Conservation (phyloP, 1,140 invertebrate species). For the Procambarus virginalis region DNA sequence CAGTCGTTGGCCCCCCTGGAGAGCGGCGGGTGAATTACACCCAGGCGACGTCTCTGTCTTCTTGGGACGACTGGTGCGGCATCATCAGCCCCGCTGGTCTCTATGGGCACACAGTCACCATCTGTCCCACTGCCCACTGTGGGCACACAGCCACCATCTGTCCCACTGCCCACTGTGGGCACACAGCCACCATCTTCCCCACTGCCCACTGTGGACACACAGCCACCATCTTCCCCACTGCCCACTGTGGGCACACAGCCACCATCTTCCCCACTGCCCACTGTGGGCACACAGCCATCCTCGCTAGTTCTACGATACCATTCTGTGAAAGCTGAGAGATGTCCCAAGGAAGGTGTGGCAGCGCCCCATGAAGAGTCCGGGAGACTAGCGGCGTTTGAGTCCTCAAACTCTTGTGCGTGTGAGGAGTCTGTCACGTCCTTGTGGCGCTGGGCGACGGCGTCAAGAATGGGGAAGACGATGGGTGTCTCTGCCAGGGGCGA, state of each 20-base stretch:
- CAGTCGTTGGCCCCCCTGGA: neutral
- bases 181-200: neutral
- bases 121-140: neutral
- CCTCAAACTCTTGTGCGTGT: too few species aligned
- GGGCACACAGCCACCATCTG: neutral
- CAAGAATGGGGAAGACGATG: constrained; percentile 18
- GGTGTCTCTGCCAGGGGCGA: constrained; percentile 1
- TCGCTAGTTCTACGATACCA: neutral
- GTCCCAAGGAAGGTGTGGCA: neutral
- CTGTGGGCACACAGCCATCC: neutral
- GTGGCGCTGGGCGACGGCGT: neutral
- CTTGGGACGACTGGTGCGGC: neutral
- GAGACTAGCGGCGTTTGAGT: too few species aligned
- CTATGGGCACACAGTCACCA: neutral
- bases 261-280: neutral
- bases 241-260: neutral
- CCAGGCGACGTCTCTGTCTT: neutral
- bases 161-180: too few species aligned
- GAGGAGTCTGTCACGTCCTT: neutral
- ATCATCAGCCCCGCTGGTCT: neutral
- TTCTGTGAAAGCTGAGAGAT: neutral
- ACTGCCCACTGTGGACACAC: neutral
- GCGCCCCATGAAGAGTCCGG: neutral
- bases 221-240: neutral
- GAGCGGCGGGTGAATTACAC: neutral